A percentile compares a stretch with the other conserved stretches of the same genome.
Evolutionary conservation across 1,140 invertebrate genomes (phyloP).

Genomic region (Eurosta solidaginis): DNA sequence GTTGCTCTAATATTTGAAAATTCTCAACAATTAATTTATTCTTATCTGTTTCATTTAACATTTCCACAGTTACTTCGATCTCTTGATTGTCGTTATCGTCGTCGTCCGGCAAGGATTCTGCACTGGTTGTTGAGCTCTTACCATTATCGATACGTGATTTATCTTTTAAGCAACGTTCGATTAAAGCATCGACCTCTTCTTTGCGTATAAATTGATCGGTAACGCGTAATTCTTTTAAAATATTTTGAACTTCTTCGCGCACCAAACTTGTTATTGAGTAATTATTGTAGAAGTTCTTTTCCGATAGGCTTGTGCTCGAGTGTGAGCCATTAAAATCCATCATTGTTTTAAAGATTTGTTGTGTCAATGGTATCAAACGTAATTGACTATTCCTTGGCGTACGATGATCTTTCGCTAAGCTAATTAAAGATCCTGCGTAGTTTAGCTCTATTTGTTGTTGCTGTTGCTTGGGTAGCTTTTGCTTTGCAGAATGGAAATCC

Average conservation of each 20-base stretch:
- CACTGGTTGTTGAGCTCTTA: neutral
- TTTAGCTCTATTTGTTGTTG: neutral
- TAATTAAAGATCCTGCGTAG: neutral
- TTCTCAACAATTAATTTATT: too few relatives aligned
- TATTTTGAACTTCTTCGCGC: slow-evolving; percentile 30
- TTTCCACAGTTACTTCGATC: slow-evolving; percentile 20
- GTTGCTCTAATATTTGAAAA: too few relatives aligned
- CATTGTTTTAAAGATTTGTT: slow-evolving; percentile 6
- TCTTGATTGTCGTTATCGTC: slow-evolving; percentile 29
- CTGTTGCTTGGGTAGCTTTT: neutral
- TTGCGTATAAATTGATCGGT: slow-evolving; percentile 29
- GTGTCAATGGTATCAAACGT: slow-evolving; percentile 32
- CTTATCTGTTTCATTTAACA: too few relatives aligned
- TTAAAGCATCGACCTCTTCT: slow-evolving; percentile 28
- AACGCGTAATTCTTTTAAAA: slow-evolving; percentile 21
- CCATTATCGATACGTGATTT: neutral
- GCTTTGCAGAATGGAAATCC: neutral
- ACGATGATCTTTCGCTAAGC: neutral
- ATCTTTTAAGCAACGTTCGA: slow-evolving; percentile 3
- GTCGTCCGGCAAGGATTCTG: neutral
- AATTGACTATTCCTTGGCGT: neutral
- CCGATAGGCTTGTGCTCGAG: slow-evolving; percentile 11
- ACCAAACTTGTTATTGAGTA: slow-evolving; percentile 30
- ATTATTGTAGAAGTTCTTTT: slow-evolving; percentile 18
- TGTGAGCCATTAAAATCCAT: slow-evolving; percentile 28